A percentile compares a stretch with the other conserved stretches of the same genome.
Evolutionary conservation across 2,797 vertebrate genomes (phyloP).

Genomic region (Cygnus olor): DNA sequence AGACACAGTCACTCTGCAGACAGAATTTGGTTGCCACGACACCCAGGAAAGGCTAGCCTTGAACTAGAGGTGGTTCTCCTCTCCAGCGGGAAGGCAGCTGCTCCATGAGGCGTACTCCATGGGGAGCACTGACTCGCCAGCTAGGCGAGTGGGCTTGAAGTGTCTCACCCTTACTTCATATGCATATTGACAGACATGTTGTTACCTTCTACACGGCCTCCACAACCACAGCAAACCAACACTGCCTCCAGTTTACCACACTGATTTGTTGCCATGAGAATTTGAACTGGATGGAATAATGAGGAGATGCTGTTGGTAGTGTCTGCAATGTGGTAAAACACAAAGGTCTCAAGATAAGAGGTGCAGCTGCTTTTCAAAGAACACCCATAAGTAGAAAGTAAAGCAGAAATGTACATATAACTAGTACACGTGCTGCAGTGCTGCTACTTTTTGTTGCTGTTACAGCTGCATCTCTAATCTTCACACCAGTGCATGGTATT

Average conservation of each 20-base stretch:
- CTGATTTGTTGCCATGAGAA: not conserved
- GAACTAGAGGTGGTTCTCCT: not conserved
- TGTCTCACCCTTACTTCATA: not conserved
- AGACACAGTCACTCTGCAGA: not conserved
- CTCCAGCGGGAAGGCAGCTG: not conserved
- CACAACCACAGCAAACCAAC: not conserved
- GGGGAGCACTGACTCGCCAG: not conserved
- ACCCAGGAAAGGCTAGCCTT: not conserved
- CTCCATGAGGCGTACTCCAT: not conserved
- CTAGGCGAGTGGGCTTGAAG: not conserved
- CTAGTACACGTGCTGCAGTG: not conserved
- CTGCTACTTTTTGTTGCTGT: not conserved
- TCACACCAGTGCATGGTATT: not conserved
- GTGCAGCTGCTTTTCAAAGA: not conserved
- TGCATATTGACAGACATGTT: not conserved
- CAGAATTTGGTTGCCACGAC: not conserved
- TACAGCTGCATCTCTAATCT: not conserved
- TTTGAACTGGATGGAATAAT: not conserved
- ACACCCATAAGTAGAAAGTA: not conserved
- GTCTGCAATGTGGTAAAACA: not conserved
- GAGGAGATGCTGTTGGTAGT: not conserved
- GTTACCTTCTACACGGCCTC: not conserved
- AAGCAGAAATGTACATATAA: not conserved
- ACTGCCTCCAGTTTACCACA: not conserved
- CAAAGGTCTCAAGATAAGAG: not conserved